Base-by-base conservation (phyloP, 2,113 vertebrate species). In the Eretmochelys imbricata region DNA sequence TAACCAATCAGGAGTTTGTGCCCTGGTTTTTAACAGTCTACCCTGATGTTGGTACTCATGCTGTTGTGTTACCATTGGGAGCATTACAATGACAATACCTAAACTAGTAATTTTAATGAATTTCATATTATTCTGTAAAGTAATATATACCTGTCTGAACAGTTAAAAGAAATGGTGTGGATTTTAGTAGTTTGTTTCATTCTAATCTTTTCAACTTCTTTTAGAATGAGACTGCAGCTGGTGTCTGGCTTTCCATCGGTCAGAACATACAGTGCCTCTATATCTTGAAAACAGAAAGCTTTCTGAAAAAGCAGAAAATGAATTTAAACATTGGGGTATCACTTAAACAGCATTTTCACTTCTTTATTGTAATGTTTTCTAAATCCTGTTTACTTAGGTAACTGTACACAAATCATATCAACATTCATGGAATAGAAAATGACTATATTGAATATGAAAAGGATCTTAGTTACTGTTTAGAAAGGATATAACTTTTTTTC, bases 211-310 rank as follows among this genome's bases (percentile, higher is more conserved):
- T 94, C 98, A 0, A 96, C 95, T 89, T 98, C 98, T 48, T 92
- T 95, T 57, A 99, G 97, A 80, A 99, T 91, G 14, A 98, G 93
- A 91, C 87, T 98, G 95, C 98, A 98, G 88, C 98, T 99, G 48
- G 97, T 98, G 93, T 99, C 98, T 6, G 98, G 98, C 94, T 98
- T 98, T 82, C 99, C 99, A 2, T 99, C 98, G 1, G 98, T 99
- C 94, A 99, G 90, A 69, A 99, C 89, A 82, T 99, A 99, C 10
- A 99, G 42, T 49, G 98, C 98, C 88, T 99, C 95, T 4, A 97
- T 78, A 22, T 96, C 97, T 1, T 80, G 96, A 55, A 98, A 98
- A 88, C 90, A 65, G 92, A 98, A 96, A 17, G 97, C 98, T 75
- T 97, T 98, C 99, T 99, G 98, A 84, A 97, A 97, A 96, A 85